Conservation (phyloP, 2,797 vertebrate genomes). For the Triplophysa bombifrons region DNA sequence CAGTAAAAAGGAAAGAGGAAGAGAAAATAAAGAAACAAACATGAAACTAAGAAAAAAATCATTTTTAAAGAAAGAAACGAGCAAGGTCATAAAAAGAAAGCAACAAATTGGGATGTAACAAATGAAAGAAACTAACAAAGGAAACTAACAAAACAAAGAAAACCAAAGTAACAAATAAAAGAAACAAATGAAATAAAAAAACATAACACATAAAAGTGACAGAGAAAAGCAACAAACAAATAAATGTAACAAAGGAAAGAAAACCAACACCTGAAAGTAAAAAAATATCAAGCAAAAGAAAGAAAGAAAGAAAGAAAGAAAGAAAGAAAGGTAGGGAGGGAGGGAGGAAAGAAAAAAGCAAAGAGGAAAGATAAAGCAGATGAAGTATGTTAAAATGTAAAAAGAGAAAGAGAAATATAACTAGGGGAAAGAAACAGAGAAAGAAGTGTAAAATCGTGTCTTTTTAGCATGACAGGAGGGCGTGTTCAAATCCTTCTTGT, state of each 20-base stretch:
- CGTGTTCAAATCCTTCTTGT: conserved; percentile 21
- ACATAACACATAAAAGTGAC: too few species aligned
- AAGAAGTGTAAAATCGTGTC: not conserved
- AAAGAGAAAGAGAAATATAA: not conserved
- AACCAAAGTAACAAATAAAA: not conserved
- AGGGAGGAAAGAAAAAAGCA: not conserved
- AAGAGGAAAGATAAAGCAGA: too few species aligned
- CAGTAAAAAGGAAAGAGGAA: too few species aligned
- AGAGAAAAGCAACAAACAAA: not conserved
- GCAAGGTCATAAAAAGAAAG: not conserved
- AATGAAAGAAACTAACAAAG: not conserved
- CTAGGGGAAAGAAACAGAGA: not conserved
- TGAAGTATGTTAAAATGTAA: too few species aligned
- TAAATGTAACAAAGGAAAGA: not conserved
- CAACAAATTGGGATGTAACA: not conserved
- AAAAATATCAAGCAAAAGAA: not conserved
- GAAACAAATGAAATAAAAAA: too few species aligned
- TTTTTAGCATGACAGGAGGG: conserved; percentile 16
- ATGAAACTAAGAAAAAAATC: not conserved
- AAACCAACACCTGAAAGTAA: not conserved
- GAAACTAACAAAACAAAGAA: not conserved
- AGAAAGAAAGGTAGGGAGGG: not conserved
- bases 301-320: not conserved
- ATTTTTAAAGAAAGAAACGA: too few species aligned
- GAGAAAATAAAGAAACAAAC: not conserved